Percentiles rank a stretch among this genome's conserved stretches.
These are phyloP conservation scores for Cephus pygmeus DNA, from an alignment of 2,888 invertebrate genomes.

Conservation along the genomic window DNA sequence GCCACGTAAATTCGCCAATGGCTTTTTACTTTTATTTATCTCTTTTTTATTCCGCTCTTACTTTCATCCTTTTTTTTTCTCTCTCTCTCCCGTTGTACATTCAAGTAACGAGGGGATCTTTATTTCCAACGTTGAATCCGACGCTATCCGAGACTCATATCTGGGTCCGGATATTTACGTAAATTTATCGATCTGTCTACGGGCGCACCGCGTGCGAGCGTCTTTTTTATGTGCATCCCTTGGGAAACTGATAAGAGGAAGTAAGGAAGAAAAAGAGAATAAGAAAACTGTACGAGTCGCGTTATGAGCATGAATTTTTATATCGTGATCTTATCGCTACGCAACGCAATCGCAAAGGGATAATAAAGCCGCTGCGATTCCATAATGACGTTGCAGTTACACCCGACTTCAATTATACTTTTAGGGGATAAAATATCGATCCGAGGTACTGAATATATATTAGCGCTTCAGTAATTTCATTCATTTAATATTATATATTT, in stretches of 20 bases:
- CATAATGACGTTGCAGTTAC: not conserved
- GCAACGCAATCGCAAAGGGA: slow-evolving; percentile 1
- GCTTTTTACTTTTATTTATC: not conserved
- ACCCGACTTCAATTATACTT: not conserved
- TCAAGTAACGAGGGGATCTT: slow-evolving; percentile 15
- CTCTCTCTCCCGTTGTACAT: not conserved
- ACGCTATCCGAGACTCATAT: slow-evolving; percentile 29
- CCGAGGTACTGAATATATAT: not conserved
- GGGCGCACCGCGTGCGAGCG: slow-evolving; percentile 37
- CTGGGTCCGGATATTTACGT: slow-evolving; percentile 50
- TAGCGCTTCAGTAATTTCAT: not conserved
- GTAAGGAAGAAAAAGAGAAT: slow-evolving; percentile 43
- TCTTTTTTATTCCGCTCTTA: not conserved
- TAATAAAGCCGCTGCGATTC: slow-evolving; percentile 1
- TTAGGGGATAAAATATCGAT: not conserved
- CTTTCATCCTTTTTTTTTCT: not conserved
- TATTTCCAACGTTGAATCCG: slow-evolving; percentile 40
- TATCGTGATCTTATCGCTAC: slow-evolving; percentile 55
- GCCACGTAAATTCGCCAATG: slow-evolving; percentile 2
- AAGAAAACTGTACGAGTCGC: slow-evolving; percentile 43
- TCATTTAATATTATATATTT: not conserved
- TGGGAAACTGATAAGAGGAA: slow-evolving; percentile 53
- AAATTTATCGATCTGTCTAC: slow-evolving; percentile 60
- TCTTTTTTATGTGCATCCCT: slow-evolving; percentile 56
- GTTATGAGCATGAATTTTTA: slow-evolving; percentile 62